Base-by-base conservation (phyloP, 2,888 invertebrate genomes). In the Nineta flava region DNA sequence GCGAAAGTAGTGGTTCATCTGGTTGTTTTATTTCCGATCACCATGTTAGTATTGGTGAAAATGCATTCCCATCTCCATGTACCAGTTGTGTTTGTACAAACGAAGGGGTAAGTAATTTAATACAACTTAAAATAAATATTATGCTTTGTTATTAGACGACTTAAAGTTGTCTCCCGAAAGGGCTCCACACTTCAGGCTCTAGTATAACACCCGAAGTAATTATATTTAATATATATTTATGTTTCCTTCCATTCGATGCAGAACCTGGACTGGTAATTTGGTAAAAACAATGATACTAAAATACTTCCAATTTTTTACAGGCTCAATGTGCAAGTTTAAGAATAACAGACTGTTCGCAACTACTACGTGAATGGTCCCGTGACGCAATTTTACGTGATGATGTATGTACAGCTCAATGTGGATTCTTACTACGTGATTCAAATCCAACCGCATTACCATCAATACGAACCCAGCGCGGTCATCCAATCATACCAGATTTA, bases 361-460 rank as follows among this genome's bases (percentile, higher is more conserved):
- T 92, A 32, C 71, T 86, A 48, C 77, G 85, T 52, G 87, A 90
- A 65, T 88, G 87, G 75, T 81, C 87, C 48, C 77, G 83, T 50
- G 87, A 90, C 31, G 83, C 84, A 0, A 83, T 92, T 41, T 65
- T 85, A 17, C 75, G 83, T 2, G 93, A 93, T 61, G 87, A 88
- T 62, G 88, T 92, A 12, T 93, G 93, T 68, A 82, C 87, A 15
- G 87, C 90, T 3, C 92, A 93, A 67, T 93, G 93, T 64, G 87
- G 87, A 41, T 83, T 83, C 59, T 72, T 82, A 12, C 66, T 82
- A 17, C 69, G 71, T 40, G 69, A 66, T 34, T 64, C 63, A 46
- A 47, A 51, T 31, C 48, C 52, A 41, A 51, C 48, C 26, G 52
- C 51, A 70, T 32, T 54, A 47, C 54, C 58, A 17, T 61, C 64